Evolutionary conservation across 2,888 invertebrate species (phyloP), one percentile per base, ranked within the genome.

Genomic region (Aporophyla nigra): DNA sequence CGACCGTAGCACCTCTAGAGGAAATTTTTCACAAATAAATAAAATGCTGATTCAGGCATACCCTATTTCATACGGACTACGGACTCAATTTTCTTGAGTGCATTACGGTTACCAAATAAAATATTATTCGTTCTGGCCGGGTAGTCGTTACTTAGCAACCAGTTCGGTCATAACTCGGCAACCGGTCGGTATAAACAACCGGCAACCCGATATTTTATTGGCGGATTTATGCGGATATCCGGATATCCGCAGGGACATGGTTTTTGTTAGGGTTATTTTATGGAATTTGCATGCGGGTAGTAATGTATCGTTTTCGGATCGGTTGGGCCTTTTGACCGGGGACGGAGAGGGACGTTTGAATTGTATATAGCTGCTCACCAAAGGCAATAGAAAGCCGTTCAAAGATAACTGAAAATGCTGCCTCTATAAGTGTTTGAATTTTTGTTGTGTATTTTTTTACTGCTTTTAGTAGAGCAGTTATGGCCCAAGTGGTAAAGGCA

Each of bases 51-150:
- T 83, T 91, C 87, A 67, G 66, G n/a, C 86, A 84, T 88, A 86
- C 86, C 77, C 74, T 87, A 85, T 85, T 91, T 88, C 85, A 89
- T 88, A 87, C 77, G 70, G 83, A 91, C 90, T 93, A 85, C 71
- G 71, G 86, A 92, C 91, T 93, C 93, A 93, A 94, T 94, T 93
- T 93, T 87, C 92, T 89, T 91, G 90, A 94, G 94, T 94, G 94
- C 93, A 93, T 93, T 91, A 92, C 89, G 75, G 85, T 85, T 87
- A 87, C 87, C 78, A 91, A 91, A 90, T 91, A 91, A 92, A 91
- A 90, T 92, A 92, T 91, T 88, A 90, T 89, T 86, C 87, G 80
- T 84, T 78, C 76, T 76, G 58, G 65, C 71, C 74, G 67, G 76
- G 80, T 70, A 66, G 76, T 69, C 73, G 86, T 87, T 86, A 82